Evolutionary conservation across 2,113 vertebrate genomes (phyloP), one percentile per base, ranked within the genome.

Genomic region (Orientallactaga bullata): DNA sequence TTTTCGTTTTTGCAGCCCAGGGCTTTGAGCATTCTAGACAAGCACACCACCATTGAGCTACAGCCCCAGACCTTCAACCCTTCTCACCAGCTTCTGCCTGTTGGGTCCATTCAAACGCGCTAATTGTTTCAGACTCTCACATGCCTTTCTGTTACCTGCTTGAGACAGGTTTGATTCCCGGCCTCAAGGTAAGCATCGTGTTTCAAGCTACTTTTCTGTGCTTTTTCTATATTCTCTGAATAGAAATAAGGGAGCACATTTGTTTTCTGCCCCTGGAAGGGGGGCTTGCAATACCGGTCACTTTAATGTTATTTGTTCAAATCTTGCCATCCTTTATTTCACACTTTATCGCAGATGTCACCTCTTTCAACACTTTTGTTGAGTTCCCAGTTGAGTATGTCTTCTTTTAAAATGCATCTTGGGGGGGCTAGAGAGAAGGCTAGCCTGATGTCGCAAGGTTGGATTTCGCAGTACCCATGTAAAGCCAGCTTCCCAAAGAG

Each of bases 281-380:
- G 8, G 42, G 82, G 42, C 47, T 89, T 77, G 61, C 35, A 32
- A 66, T 85, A 61, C 1, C 35, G 72, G 24, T 76, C 82, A 78
- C 23, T 86, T 65, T 76, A 76, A 90, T 5, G 37, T 71, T 12
- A 51, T 69, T 42, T 76, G 12, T 74, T 61, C 71, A 71, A 71
- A 20, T 23, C 24, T 77, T 55, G 12, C 39, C 23, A 61, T 55
- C 5, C 55, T 39, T 68, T 58, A 71, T 65, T 69, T 55, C 55
- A 24, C 60, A 17, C 16, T 92, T 88, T 84, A 93, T 81, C 47
- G 88, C 58, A 93, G 42, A 76, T 42, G 6, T 35, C 60, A 82
- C 12, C 2, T 78, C 85, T 93, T 78, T 39, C 42, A 37, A 37
- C 74, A 51, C 37, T 28, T 86, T 42, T 60, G 1, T 51, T 35